Evolutionary conservation across 2,113 vertebrate species (phyloP).

Genomic region (Gavia stellata): DNA sequence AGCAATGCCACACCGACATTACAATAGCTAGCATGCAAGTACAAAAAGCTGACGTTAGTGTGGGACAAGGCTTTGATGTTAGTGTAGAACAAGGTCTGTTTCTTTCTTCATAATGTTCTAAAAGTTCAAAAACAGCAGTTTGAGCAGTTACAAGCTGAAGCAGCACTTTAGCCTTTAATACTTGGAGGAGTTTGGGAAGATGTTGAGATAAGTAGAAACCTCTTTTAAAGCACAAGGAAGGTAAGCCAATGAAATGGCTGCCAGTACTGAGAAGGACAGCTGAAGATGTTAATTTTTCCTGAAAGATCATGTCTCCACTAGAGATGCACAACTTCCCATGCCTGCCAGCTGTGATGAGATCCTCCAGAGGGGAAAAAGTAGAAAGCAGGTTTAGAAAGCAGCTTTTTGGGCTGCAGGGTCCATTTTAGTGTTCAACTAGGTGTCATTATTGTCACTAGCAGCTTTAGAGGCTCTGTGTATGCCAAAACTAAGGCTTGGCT

Average conservation of each 20-base stretch:
- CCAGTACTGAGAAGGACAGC: background rate
- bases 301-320: background rate
- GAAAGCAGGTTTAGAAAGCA: no score
- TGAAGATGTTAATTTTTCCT: background rate
- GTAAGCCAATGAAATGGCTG: background rate
- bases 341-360: background rate
- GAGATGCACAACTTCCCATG: background rate
- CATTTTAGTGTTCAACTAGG: background rate
- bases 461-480: background rate
- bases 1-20: background rate
- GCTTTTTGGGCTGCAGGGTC: background rate
- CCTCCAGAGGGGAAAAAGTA: background rate
- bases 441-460: background rate
- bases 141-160: background rate
- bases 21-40: background rate
- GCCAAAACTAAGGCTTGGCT: background rate
- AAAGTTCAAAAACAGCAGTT: background rate
- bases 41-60: background rate
- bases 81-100: background rate
- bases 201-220: background rate
- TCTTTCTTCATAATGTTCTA: background rate
- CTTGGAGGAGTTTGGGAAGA: background rate
- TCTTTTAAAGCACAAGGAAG: background rate
- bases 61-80: background rate
- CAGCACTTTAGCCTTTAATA: background rate